These are phyloP conservation scores for Bothrops alternatus DNA, from an alignment of 2,797 vertebrate species.

Conservation along the genomic window DNA sequence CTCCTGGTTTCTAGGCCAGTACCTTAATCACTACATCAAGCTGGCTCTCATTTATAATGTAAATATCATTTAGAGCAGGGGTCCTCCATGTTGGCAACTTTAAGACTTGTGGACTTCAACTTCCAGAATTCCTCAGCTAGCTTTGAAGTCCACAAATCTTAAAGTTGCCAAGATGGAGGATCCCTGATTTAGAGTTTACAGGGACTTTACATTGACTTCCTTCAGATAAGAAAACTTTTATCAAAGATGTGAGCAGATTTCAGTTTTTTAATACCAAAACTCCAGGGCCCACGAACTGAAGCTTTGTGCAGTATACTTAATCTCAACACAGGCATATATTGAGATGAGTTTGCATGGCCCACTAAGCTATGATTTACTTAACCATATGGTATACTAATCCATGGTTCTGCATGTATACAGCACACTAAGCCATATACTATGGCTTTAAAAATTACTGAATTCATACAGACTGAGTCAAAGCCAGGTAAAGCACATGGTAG, in stretches of 20 bases:
- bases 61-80: not conserved
- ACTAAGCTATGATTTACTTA: not conserved
- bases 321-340: not conserved
- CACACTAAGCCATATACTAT: not conserved
- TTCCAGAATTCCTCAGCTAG: too few relatives aligned
- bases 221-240: not conserved
- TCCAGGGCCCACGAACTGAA: not conserved
- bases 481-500: not conserved
- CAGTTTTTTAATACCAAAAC: not conserved
- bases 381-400: not conserved
- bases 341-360: not conserved
- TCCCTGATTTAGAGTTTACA: slow-evolving; percentile 49
- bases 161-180: too few relatives aligned
- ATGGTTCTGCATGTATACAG: not conserved
- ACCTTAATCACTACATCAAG: not conserved
- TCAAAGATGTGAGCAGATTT: not conserved
- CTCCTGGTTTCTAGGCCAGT: not conserved
- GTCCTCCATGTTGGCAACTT: too few relatives aligned
- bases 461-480: not conserved
- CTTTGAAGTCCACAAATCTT: too few relatives aligned
- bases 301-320: not conserved
- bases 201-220: not conserved
- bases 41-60: not conserved
- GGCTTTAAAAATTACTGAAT: not conserved
- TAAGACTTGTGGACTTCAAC: too few relatives aligned